Evolutionary conservation across 2,797 vertebrate genomes (phyloP).

Genomic region (Megaceryle alcyon): DNA sequence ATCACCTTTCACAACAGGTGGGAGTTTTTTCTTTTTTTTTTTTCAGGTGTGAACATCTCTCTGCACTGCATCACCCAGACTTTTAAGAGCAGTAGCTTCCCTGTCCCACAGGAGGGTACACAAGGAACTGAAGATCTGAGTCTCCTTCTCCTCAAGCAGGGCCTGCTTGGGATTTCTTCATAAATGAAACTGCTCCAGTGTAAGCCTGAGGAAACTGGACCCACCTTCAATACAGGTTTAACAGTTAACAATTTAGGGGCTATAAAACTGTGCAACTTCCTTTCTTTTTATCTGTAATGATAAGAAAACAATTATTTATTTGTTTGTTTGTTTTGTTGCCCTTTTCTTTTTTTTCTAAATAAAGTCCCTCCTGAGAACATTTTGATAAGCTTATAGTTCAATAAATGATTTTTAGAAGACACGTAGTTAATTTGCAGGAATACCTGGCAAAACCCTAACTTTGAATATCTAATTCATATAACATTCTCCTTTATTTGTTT

Average conservation of each 20-base stretch:
- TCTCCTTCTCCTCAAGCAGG: background rate
- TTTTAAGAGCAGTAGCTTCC: background rate
- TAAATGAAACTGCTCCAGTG: background rate
- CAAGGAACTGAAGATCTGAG: background rate
- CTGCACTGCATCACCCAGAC: background rate
- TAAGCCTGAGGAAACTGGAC: conserved; percentile 12
- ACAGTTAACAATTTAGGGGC: conserved; percentile 42
- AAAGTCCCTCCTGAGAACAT: background rate
- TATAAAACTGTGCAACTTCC: conserved; percentile 55
- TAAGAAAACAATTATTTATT: conserved; percentile 17
- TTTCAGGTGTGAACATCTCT: background rate
- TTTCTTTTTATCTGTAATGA: conserved; percentile 30
- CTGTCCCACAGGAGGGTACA: background rate
- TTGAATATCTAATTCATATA: background rate
- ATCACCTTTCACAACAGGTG: rapidly evolving
- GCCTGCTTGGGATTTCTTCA: background rate
- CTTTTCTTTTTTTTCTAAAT: background rate
- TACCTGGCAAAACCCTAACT: background rate
- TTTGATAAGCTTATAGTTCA: background rate
- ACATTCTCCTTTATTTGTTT: conserved; percentile 63
- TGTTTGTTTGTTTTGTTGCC: background rate
- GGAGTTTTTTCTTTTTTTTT: background rate
- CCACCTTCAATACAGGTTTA: background rate
- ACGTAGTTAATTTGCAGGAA: background rate
- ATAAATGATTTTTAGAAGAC: background rate